Percentiles rank a stretch among this genome's conserved stretches.
Conservation (phyloP, 1,140 invertebrate genomes). For the Portunus trituberculatus region DNA sequence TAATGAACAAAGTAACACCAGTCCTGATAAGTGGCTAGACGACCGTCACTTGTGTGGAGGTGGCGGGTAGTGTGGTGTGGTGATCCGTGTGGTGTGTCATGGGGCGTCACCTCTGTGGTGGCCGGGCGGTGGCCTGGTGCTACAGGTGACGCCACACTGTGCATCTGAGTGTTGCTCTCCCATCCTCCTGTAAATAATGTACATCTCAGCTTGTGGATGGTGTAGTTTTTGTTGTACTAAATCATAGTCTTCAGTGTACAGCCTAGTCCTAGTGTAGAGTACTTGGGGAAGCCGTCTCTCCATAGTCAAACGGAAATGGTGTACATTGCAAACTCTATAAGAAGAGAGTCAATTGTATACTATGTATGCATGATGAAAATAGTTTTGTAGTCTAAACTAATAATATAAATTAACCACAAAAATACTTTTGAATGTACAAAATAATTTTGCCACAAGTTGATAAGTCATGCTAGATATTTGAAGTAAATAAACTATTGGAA, state of each 20-base stretch:
- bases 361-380: not conserved
- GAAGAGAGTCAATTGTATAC: constrained; percentile 23
- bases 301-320: not conserved
- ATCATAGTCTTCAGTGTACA: constrained; percentile 50
- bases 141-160: not conserved
- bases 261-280: constrained; percentile 57
- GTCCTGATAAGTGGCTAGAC: no score
- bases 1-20: no score
- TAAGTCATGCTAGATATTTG: not conserved
- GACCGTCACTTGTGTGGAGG: no score
- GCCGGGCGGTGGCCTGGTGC: not conserved
- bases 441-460: not conserved
- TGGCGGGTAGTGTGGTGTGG: not conserved
- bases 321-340: constrained; percentile 4
- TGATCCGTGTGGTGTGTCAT: not conserved
- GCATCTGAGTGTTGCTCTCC: constrained; percentile 25
- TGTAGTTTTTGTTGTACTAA: constrained; percentile 63
- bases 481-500: no score
- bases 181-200: constrained; percentile 47
- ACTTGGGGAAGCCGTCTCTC: not conserved
- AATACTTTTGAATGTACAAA: not conserved
- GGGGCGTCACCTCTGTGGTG: not conserved
- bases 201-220: constrained; percentile 51
- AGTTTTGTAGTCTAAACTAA: not conserved
- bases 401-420: not conserved